Evolutionary conservation across 2,797 vertebrate species (phyloP).

Genomic region (Oreochromis mossambicus): DNA sequence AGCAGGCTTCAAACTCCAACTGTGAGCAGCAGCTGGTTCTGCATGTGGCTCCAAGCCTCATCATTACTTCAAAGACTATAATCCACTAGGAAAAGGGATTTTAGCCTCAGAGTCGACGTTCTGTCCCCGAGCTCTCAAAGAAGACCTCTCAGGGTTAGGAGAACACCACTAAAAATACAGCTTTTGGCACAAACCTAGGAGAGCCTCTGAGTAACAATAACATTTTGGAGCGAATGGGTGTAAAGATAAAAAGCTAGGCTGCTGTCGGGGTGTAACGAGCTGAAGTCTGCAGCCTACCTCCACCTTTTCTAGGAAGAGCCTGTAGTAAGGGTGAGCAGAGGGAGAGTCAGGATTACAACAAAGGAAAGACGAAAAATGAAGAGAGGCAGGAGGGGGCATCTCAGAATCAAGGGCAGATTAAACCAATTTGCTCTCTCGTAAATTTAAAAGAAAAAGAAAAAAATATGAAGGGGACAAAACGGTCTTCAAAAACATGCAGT

Average conservation of each 20-base stretch:
- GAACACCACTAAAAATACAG: not conserved
- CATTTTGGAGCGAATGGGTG: not conserved
- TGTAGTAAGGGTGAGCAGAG: not conserved
- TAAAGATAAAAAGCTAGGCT: not conserved
- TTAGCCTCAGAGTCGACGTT: not conserved
- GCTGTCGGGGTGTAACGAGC: not conserved
- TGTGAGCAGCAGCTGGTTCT: not conserved
- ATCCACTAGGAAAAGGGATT: not conserved
- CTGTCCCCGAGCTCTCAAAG: not conserved
- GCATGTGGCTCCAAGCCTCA: not conserved
- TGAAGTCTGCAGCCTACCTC: not conserved
- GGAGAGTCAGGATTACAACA: not conserved
- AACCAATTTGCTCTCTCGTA: not conserved
- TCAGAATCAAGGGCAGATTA: not conserved
- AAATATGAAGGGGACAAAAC: not conserved
- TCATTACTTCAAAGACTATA: not conserved
- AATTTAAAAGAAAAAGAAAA: not conserved
- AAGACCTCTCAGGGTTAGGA: not conserved
- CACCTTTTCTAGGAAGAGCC: not conserved
- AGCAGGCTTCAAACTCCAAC: not conserved
- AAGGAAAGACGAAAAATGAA: not conserved
- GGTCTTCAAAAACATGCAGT: conserved; percentile 40
- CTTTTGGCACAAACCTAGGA: not conserved
- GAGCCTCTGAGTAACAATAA: not conserved
- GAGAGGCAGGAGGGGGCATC: not conserved